Evolutionary conservation across 2,888 invertebrate species (phyloP), one percentile per base, ranked within the genome.

Genomic region (Anthophora plumipes): DNA sequence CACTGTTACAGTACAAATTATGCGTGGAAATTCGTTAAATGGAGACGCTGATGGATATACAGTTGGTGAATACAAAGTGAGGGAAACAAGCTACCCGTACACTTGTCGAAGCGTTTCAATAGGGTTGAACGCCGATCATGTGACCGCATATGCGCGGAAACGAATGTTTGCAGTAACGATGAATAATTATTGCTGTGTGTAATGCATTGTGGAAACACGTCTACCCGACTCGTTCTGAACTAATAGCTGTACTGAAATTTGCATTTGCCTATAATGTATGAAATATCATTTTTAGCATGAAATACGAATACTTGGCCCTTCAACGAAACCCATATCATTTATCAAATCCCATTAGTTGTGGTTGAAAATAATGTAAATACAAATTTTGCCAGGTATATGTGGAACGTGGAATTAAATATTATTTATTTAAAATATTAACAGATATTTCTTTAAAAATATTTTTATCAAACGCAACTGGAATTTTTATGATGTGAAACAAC

Each of bases 81-180:
- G 76, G 68, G 79, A 82, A 84, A 86, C 80, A 69, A 86, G 82
- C 84, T 66, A 82, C 81, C 76, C 77, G 86, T 88, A 89, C 31
- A 31, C 85, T 88, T 85, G 87, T 84, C 67, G 78, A 87, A 77
- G 85, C 72, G 74, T 83, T 85, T 77, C 83, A 82, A 84, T 78
- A 84, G 77, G 74, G 77, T 80, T 74, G 85, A 77, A 74, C 79
- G 84, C 78, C 76, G 77, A 82, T 82, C 80, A 85, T 76, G 63
- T 55, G 63, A 73, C 69, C 70, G 54, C 57, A 72, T 85, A 61
- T 75, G 75, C 60, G 64, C 72, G 67, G 46, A 80, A 78, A 78
- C 73, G 79, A 80, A 80, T 57, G 63, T 61, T 78, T 73, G 63
- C 67, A 67, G 67, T 79, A 79, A 73, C 78, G 72, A 78, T 80